Evolutionary conservation across 2,113 vertebrate genomes (phyloP).

Genomic region (Cyphomyrus discorhynchus): DNA sequence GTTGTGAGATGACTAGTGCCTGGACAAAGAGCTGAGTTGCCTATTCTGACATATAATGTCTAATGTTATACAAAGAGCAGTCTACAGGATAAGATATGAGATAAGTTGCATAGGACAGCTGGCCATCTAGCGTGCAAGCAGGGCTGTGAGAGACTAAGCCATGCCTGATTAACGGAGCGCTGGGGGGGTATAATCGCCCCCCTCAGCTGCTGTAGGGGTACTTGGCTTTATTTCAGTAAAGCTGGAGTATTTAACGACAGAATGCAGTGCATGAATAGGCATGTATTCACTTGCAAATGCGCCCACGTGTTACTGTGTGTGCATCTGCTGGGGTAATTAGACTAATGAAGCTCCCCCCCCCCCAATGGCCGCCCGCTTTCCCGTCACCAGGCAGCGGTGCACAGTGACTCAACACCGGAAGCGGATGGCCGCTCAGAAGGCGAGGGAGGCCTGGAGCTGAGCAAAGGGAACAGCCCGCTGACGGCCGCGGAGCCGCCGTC

Average conservation of each 20-base stretch:
- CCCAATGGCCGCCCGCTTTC: background rate
- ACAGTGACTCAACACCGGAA: background rate
- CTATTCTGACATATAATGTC: background rate
- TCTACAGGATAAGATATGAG: background rate
- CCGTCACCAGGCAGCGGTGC: conserved; percentile 4
- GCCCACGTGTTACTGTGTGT: background rate
- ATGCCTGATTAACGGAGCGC: background rate
- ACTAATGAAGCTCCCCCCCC: background rate
- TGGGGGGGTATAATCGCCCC: background rate
- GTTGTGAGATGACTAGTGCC: background rate
- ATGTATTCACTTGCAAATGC: background rate
- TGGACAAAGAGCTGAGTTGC: background rate
- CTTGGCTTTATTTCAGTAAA: background rate
- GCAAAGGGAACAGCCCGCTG: conserved; percentile 20
- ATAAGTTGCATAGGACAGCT: background rate
- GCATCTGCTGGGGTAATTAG: background rate
- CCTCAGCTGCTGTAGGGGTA: background rate
- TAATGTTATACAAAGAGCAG: background rate
- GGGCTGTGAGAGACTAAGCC: background rate
- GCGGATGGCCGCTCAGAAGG: background rate
- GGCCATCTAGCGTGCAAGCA: background rate
- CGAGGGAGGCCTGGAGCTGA: background rate
- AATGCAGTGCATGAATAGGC: background rate
- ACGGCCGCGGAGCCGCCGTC: conserved; percentile 1
- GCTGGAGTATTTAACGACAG: background rate